Base-by-base conservation (phyloP, 2,113 vertebrate species). In the Gobiocypris rarus region DNA sequence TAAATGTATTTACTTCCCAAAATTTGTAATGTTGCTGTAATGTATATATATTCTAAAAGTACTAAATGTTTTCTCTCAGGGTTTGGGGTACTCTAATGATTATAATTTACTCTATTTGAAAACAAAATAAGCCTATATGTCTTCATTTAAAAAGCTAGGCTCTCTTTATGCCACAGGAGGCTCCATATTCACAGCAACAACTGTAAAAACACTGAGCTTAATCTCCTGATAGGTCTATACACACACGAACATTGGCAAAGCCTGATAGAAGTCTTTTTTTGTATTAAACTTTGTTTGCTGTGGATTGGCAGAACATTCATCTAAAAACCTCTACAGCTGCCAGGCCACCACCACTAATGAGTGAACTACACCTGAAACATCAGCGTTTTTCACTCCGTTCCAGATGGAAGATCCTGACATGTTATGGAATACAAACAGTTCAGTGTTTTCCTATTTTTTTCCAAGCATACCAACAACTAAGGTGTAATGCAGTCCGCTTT, bases 101-200 rank as follows among this genome's bases (percentile, higher is more conserved):
- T 24, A 24, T 38, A 41, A n/a, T 77, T 22, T 77, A n/a, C 19
- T 24, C 19, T 54, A 54, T 22, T 34, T 71, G 5, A 38, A 77
- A 58, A 77, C 52, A 38, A 38, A 71, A 45, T 38, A 41, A 61
- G 38, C 26, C 22, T 10, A 17, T 75, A 17, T n/a, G 28, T 75
- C 80, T 17, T 75, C 4, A 65, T 61, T 83, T 71, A 69, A 69
- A 69, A 5, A 41, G 31, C 17, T 69, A 22, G 65, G 84, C 38
- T 83, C 48, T 84, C 34, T 79, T 9, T 59, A 77, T 75, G 67
- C 79, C 83, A 80, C 87, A 84, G 75, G 83, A 80, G 79, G 83
- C n/a, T 43, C 34, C 24, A 28, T 86, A 74, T 81, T 74, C 56
- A 26, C 58, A 24, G 85, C 74, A 83, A 83, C 43, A 34, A 83